Evolutionary conservation across 2,888 invertebrate species (phyloP), one percentile per base, ranked within the genome.

Genomic region (Trissonchulus sp.): DNA sequence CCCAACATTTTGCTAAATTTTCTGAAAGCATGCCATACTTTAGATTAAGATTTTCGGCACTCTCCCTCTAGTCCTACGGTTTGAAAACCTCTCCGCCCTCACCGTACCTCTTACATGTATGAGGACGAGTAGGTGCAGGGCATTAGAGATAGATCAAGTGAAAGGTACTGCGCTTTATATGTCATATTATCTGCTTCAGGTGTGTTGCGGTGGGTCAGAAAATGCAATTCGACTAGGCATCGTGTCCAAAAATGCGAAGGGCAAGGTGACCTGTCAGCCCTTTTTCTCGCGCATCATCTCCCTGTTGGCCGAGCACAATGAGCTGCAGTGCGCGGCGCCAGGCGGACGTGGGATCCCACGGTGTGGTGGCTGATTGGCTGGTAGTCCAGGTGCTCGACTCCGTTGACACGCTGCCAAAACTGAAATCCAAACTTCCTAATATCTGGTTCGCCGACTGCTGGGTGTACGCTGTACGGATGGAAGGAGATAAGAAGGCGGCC

Each of bases 291-390:
- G 93, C 79, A 97, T 99, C 84, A 94, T 99, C 28, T 98, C 98
- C 0, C 88, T 99, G 76, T 97, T 92, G 86, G 93, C 99, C 63
- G 99, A 99, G 86, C 95, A 98, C 87, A 99, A 99, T 87, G 96
- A 87, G 85, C 89, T 99, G 76, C 95, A 97, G 86, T 99, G 93
- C 87, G 99, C 99, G 33, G 99, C 98, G 74, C 99, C 99, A 75
- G 99, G 99, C 78, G 99, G 99, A 90, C 89, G 98, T 99, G 34
- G 99, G 99, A 99, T 85, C 99, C 99, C 1, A 99, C 98, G 0
- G 88, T 99, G 72, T 99, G 99, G 85, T 90, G 83, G 99, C 98
- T 77, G 99, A 99, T 89, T 90, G 98, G 83, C 90, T 99, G 84
- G 99, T 99, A 1, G 99, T 99, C 73, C 96, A 97, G 88, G 93